Evolutionary conservation across 1,140 invertebrate species (phyloP).

Genomic region (Apis dorsata): DNA sequence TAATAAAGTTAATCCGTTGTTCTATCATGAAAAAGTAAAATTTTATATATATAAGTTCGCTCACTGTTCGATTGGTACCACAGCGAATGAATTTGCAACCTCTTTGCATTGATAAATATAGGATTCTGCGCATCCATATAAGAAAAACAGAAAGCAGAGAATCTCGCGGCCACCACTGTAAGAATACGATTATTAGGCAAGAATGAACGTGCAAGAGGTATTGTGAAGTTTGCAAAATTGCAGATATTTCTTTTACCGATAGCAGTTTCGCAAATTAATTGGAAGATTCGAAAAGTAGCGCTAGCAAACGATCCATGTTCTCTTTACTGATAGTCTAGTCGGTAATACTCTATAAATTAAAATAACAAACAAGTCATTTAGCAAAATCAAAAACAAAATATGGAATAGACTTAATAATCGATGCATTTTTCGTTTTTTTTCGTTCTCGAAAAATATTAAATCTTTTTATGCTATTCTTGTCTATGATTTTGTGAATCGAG

Average conservation of each 20-base stretch:
- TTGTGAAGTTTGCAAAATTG: neutral
- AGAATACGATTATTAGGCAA: neutral
- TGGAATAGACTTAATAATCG: too few species aligned
- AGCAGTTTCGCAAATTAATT: neutral
- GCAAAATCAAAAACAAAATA: too few species aligned
- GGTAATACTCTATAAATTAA: neutral
- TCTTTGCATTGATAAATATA: neutral
- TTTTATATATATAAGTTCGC: neutral
- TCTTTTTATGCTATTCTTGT: too few species aligned
- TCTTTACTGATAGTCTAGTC: neutral
- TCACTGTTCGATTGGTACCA: too few species aligned
- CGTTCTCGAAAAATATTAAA: too few species aligned
- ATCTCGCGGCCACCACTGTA: constrained; percentile 8
- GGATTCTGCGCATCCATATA: neutral
- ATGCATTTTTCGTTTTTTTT: too few species aligned
- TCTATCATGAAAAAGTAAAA: too few species aligned
- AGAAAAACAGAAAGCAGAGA: constrained; percentile 13
- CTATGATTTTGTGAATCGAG: too few species aligned
- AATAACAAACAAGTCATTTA: too few species aligned
- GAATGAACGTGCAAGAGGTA: neutral
- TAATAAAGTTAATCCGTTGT: too few species aligned
- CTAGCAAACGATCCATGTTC: constrained; percentile 14
- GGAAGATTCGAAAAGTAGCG: neutral
- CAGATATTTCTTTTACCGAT: constrained; percentile 18
- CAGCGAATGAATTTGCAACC: too few species aligned